Base-by-base conservation (phyloP, 2,888 invertebrate genomes). In the Thecocarcelia acutangulata region DNA sequence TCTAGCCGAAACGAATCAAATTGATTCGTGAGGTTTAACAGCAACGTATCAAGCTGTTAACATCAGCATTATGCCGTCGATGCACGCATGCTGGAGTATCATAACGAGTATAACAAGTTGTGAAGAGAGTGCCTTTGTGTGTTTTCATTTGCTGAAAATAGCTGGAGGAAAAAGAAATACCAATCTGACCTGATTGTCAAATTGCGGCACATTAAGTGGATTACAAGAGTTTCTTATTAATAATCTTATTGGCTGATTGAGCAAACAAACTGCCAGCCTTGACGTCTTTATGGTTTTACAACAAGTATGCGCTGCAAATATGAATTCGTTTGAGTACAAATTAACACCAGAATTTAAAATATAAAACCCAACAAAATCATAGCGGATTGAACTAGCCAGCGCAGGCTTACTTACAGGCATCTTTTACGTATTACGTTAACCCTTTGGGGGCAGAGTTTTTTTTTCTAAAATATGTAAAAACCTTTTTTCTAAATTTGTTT, bases 11-110 rank as follows among this genome's bases (percentile, higher is more conserved):
- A 69, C 61, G 61, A 76, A 69, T 76, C 52, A 69, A 76, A 69
- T 69, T 69, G 76, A 76, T 69, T 76, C 61, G 69, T 69, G 44
- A 54, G 68, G 54, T 46, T 76, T 69, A 61, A 61, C 54, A 54
- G 54, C 61, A 69, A 44, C 21, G 61, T 69, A 69, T 68, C 52
- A 76, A 76, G 68, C 59, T 68, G 68, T 54, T 61, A 68, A 52
- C 56, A 75, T 58, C 58, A 56, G 56, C 50, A 50, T 66, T 64
- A 50, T 21, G 24, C 19, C 13, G 17, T 56, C 15, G 6, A 15
- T 21, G 9, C 48, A 50, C 3, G 48, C 11, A 12, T 12, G 12
- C 28, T 9, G 21, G 17, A 56, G 33, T 5, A n/a, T n/a, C n/a
- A n/a, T n/a, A 9, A 3, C 17, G n/a, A 17, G 15, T 46, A 46